Evolutionary conservation across 2,888 invertebrate species (phyloP), one percentile per base, ranked within the genome.

Genomic region (Bhutanitis thaidina): DNA sequence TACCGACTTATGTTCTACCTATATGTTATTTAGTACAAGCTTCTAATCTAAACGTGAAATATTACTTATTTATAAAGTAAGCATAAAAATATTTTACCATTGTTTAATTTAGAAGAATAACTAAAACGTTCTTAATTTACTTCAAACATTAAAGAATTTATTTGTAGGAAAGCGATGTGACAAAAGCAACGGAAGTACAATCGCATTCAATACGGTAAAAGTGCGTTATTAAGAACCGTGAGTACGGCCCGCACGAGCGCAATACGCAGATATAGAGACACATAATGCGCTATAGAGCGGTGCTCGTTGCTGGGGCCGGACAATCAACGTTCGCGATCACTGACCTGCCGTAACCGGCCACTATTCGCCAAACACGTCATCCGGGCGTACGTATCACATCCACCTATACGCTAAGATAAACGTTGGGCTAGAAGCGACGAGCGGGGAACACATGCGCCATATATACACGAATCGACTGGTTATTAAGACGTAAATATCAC

Each of bases 301-400:
- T 43, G 39, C 44, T n/a, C 52, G 54, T 52, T 55, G 52, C 49
- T 58, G 45, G 57, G 53, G 55, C 56, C 60, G 60, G 65, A 70
- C 73, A 67, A 69, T 69, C 70, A 65, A 67, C 64, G 64, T 73
- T 78, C 65, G 80, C 83, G 74, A 78, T 62, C 72, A 77, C 86
- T 84, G 87, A 87, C 87, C 87, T 85, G 76, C 79, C 79, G 57
- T 80, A 86, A 51, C 48, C 41, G 47, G 49, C 49, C 53, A 69
- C 69, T 73, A 69, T 74, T 73, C 65, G 65, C 69, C 68, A 64
- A 62, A 65, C 69, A 73, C 77, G 79, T 77, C 81, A 78, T 69
- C 59, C 68, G 67, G n/a, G n/a, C n/a, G n/a, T n/a, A 34, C 34
- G 34, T 34, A 34, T n/a, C 61, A 53, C 53, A 52, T n/a, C n/a